A percentile compares a stretch with the other conserved stretches of the same genome.
These are phyloP conservation scores for Plagodis pulveraria DNA, from an alignment of 2,888 invertebrate species.

Conservation along the genomic window DNA sequence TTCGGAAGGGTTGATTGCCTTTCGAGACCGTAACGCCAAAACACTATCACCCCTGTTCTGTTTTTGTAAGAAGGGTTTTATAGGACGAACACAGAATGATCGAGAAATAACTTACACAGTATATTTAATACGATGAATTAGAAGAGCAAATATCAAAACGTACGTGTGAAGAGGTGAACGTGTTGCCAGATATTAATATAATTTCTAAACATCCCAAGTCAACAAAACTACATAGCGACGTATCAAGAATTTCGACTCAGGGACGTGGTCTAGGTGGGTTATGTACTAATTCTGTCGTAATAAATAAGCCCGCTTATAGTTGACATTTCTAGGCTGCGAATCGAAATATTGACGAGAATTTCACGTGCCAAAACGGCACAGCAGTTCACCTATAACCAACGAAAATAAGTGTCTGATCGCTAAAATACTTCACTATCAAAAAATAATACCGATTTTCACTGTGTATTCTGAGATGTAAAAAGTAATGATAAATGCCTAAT, in stretches of 20 bases:
- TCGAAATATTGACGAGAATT: conserved; percentile 76
- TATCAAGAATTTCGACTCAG: conserved; percentile 59
- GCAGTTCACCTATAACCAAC: conserved; percentile 36
- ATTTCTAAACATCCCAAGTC: conserved; percentile 38
- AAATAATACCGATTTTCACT: neutral
- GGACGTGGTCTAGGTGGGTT: conserved; percentile 60
- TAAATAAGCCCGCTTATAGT: conserved; percentile 72
- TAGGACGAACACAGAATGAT: neutral
- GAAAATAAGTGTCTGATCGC: neutral
- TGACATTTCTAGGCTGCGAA: conserved; percentile 79
- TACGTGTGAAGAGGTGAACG: conserved; percentile 30
- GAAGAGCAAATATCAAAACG: conserved; percentile 10
- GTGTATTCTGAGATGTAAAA: neutral
- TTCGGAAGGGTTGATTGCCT: too few species aligned
- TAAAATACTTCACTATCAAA: too few species aligned
- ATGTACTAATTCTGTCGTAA: conserved; percentile 73
- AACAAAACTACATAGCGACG: conserved; percentile 46
- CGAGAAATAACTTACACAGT: conserved; percentile 1
- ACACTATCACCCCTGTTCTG: too few species aligned
- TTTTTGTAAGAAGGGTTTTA: too few species aligned
- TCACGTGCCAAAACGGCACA: conserved; percentile 70
- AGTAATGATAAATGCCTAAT: neutral
- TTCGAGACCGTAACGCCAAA: too few species aligned
- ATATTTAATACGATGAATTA: neutral
- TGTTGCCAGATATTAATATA: conserved; percentile 32